These are phyloP conservation scores for Carabus problematicus DNA, from an alignment of 2,888 invertebrate genomes.

Conservation along the genomic window DNA sequence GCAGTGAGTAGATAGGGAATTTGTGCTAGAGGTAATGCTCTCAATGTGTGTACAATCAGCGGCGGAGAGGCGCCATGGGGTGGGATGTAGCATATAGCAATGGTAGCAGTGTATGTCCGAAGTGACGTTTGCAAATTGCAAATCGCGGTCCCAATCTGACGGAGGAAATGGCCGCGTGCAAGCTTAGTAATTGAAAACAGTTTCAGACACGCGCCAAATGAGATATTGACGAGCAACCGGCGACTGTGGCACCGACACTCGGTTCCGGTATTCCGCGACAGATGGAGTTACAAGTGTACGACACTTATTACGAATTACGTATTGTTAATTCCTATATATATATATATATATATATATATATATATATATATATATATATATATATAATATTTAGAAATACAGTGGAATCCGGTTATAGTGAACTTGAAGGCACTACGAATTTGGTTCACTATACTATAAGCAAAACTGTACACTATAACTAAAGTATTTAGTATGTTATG, in stretches of 20 bases:
- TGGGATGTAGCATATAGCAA: neutral
- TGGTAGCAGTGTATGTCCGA: neutral
- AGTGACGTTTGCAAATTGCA: conserved; percentile 34
- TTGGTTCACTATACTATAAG: no score
- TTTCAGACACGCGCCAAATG: conserved; percentile 26
- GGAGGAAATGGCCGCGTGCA: conserved; percentile 15
- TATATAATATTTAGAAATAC: no score
- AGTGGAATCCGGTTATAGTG: no score
- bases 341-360: no score
- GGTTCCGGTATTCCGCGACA: conserved; percentile 28
- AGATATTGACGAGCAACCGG: conserved; percentile 34
- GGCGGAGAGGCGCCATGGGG: neutral
- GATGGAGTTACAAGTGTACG: conserved; percentile 10
- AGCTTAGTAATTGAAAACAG: conserved; percentile 30
- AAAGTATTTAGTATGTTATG: no score
- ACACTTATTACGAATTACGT: neutral
- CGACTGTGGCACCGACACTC: neutral
- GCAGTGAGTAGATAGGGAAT: conserved; percentile 6
- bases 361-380: no score
- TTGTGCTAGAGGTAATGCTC: conserved; percentile 8
- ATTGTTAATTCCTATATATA: no score
- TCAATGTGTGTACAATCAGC: neutral
- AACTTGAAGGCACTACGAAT: no score
- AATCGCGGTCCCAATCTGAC: conserved; percentile 17
- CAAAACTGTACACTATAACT: no score